These are phyloP conservation scores for Sander vitreus DNA, from an alignment of 2,113 vertebrate species.

Conservation along the genomic window DNA sequence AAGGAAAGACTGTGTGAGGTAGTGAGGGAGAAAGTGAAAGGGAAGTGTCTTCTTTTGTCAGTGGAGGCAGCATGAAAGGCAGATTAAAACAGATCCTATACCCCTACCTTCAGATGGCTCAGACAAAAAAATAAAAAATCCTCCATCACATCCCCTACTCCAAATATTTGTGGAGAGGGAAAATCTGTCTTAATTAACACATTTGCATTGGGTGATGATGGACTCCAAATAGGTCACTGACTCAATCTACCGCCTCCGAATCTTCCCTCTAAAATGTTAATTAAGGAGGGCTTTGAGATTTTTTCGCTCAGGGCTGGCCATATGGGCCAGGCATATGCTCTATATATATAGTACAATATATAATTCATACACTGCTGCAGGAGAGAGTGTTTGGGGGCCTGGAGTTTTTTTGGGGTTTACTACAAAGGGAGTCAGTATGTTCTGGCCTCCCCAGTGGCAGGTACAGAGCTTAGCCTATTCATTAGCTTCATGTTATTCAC, in stretches of 20 bases:
- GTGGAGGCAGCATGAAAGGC: constrained; percentile 40
- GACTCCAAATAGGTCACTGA: constrained; percentile 88
- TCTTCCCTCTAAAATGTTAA: constrained; percentile 88
- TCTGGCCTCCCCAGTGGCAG: constrained; percentile 78
- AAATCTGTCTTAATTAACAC: constrained; percentile 88
- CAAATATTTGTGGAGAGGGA: constrained; percentile 77
- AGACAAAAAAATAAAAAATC: constrained; percentile 62
- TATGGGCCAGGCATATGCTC: constrained; percentile 87
- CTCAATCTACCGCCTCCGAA: constrained; percentile 82
- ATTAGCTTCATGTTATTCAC: constrained; percentile 77
- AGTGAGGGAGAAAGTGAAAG: constrained; percentile 53
- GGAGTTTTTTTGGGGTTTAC: constrained; percentile 73
- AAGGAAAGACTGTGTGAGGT: constrained; percentile 52
- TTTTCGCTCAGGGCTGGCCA: constrained; percentile 84
- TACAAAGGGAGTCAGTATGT: constrained; percentile 79
- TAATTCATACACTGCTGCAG: constrained; percentile 85
- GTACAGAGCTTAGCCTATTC: constrained; percentile 79
- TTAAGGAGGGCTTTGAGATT: constrained; percentile 85
- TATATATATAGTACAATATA: constrained; percentile 86
- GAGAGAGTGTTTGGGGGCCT: constrained; percentile 73
- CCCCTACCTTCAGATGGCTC: constrained; percentile 71
- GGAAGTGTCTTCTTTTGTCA: constrained; percentile 71
- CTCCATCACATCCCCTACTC: constrained; percentile 47
- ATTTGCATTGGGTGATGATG: constrained; percentile 86
- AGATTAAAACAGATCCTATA: constrained; percentile 57